Base-by-base conservation (phyloP, 2,888 invertebrate genomes). In the Linnaemya tessellans region DNA sequence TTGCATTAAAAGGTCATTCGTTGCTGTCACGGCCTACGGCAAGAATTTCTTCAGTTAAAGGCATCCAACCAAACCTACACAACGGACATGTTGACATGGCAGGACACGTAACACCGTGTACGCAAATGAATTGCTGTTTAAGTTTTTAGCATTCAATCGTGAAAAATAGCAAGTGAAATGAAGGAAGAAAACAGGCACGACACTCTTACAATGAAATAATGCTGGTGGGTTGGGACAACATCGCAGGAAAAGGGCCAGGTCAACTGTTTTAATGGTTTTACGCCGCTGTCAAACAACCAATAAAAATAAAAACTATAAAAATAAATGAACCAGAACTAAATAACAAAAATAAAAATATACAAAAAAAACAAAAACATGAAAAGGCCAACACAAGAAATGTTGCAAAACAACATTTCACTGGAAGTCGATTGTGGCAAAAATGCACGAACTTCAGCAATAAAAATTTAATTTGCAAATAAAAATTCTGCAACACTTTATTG, bases 131-230 rank as follows among this genome's bases (percentile, higher is more conserved):
- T n/a, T 38, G 8, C 38, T 68, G 60, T 60, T 22, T 5, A 25
- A 20, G 20, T 62, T 22, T 43, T 43, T 20, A 22, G 60, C 60
- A 51, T 60, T 67, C 25, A 68, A 77, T 58, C n/a, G 78, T n/a
- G 41, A 67, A 67, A 49, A 38, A 43, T 60, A 58, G 35, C 25
- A 78, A 68, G 68, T 62, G 51, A 78, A 78, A 60, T 68, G 78
- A 11, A 30, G 2, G 30, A 30, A 30, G 30, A 30, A 78, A 41
- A 58, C 10, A 35, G 46, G 30, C 35, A 13, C 62, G 62, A 41
- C 73, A 74, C n/a, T 22, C 20, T 41, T 41, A 41, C 38, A 41
- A 41, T 10, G 20, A 54, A 43, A 13, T 43, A 4, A 54, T 4
- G 22, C 13, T 13, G 3, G 13, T 15, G 4, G 13, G 7, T 18